phyloP scores from a whole-genome alignment of 1,140 invertebrate species.

The Dinothrombium tinctorium region DNA sequence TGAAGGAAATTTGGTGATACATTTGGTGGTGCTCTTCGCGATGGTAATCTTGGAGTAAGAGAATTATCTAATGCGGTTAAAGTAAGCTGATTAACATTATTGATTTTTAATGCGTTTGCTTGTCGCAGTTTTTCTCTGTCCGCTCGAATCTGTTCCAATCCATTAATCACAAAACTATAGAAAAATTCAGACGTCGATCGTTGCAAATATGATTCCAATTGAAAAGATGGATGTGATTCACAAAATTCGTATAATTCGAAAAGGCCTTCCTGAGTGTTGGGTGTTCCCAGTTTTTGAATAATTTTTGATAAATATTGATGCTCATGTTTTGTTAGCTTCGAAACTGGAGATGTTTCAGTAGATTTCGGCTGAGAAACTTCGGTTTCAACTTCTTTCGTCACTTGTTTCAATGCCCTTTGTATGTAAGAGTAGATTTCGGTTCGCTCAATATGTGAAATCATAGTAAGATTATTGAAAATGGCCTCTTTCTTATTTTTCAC shows the following conservation, averaged over 20 bases:
- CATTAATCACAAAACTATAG: conserved; percentile 69
- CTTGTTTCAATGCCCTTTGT: conserved; percentile 26
- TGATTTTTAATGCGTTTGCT: too few relatives aligned
- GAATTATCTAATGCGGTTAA: neutral
- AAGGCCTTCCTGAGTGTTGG: conserved; percentile 33
- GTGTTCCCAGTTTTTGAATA: conserved; percentile 4
- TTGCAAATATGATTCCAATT: conserved; percentile 66
- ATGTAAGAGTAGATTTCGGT: conserved; percentile 59
- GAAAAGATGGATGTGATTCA: conserved; percentile 64
- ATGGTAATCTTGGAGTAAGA: neutral
- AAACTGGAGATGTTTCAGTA: neutral
- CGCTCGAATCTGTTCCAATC: conserved; percentile 44
- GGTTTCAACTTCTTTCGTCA: conserved; percentile 2
- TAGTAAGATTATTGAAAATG: conserved; percentile 47
- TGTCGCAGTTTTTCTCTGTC: neutral
- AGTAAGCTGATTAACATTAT: too few relatives aligned
- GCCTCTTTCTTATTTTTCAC: conserved; percentile 26
- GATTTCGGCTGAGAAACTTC: conserved; percentile 11
- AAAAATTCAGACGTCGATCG: conserved; percentile 65
- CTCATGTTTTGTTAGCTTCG: neutral
- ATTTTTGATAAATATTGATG: neutral
- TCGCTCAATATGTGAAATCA: conserved; percentile 48
- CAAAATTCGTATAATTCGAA: conserved; percentile 68
- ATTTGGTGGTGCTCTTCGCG: neutral
- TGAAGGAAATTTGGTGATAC: neutral